phyloP scores from a whole-genome alignment of 1,140 invertebrate species.

The Drosophila funebris region DNA sequence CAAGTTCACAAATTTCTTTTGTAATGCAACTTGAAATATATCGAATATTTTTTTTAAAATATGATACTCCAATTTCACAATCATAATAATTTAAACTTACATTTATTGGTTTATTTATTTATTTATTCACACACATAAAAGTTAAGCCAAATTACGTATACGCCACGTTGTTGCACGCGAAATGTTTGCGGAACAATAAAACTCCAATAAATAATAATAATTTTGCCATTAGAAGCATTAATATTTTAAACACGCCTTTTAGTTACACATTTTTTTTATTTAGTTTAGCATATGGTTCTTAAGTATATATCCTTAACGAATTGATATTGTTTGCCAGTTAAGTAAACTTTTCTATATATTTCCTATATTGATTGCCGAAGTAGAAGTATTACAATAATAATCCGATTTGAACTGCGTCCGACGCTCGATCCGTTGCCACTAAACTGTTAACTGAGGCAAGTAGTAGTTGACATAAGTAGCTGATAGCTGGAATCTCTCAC shows the following conservation, averaged over 20 bases:
- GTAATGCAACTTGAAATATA: too few relatives aligned
- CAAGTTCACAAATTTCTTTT: too few relatives aligned
- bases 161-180: not conserved
- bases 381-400: not conserved
- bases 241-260: not conserved
- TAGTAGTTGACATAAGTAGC: slow-evolving; percentile 24
- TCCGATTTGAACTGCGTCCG: slow-evolving; percentile 13
- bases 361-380: not conserved
- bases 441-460: slow-evolving; percentile 6
- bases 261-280: not conserved
- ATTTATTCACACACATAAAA: not conserved
- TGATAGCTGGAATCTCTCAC: slow-evolving; percentile 17
- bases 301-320: not conserved
- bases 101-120: too few relatives aligned
- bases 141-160: not conserved
- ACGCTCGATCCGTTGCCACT: slow-evolving; percentile 19
- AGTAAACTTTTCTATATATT: not conserved
- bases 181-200: not conserved
- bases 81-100: too few relatives aligned
- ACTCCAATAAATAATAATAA: not conserved
- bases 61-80: too few relatives aligned
- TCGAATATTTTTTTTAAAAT: too few relatives aligned
- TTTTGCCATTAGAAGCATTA: not conserved
- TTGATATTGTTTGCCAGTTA: not conserved
- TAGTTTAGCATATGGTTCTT: not conserved